These are phyloP conservation scores for Mirza zaza DNA, from an alignment of 2,113 vertebrate species.

Conservation along the genomic window DNA sequence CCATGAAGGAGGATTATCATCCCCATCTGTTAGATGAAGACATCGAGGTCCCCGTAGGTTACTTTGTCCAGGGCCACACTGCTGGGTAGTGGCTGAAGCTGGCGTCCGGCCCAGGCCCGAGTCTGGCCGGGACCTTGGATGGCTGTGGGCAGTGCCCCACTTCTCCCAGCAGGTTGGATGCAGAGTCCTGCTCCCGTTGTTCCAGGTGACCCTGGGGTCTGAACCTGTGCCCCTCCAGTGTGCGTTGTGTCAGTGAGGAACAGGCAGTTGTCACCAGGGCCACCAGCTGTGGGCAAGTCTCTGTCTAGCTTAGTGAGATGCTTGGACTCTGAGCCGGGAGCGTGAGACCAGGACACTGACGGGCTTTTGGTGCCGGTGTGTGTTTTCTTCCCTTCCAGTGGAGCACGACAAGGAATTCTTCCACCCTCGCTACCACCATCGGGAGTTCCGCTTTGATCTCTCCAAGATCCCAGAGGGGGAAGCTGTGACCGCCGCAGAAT, in stretches of 20 bases:
- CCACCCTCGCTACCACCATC: constrained; percentile 89
- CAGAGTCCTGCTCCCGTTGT: not conserved
- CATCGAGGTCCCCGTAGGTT: not conserved
- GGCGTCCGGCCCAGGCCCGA: not conserved
- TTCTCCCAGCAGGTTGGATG: not conserved
- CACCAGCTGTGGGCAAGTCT: fast-evolving
- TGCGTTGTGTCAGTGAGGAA: fast-evolving
- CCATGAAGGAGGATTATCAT: no score
- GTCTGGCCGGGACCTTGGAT: not conserved
- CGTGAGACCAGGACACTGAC: not conserved
- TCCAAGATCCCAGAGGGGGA: constrained; percentile 95
- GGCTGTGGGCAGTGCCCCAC: not conserved
- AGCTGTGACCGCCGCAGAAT: constrained; percentile 93
- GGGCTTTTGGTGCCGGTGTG: not conserved
- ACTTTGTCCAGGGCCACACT: not conserved
- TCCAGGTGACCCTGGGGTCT: not conserved
- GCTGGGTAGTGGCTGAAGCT: not conserved
- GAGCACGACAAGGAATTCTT: constrained; percentile 90
- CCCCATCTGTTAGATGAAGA: not conserved
- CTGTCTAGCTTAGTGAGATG: not conserved
- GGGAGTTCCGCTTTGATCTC: constrained; percentile 94
- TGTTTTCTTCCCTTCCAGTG: constrained; percentile 84
- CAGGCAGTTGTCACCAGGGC: fast-evolving
- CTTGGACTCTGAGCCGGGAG: not conserved
- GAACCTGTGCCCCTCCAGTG: not conserved